These are phyloP conservation scores for Harpegnathos saltator DNA, from an alignment of 1,140 invertebrate genomes.

Conservation along the genomic window DNA sequence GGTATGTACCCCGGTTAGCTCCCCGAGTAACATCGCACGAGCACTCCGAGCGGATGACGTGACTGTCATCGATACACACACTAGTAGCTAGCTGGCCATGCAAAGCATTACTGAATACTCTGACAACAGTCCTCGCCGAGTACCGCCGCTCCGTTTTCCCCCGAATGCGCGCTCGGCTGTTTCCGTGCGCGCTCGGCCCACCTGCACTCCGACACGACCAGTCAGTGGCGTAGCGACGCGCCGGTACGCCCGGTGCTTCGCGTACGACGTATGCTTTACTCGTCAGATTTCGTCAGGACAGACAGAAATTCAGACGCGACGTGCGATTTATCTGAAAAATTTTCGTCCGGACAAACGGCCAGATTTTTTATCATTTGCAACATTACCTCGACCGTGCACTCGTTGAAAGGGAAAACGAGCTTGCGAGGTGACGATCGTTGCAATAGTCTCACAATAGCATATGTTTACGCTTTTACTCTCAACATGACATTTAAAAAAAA, in stretches of 20 bases:
- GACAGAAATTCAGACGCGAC: slow-evolving; percentile 11
- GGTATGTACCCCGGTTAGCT: slow-evolving; percentile 52
- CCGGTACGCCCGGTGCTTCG: neutral
- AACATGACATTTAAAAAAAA: slow-evolving; percentile 41
- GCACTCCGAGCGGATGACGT: slow-evolving; percentile 78
- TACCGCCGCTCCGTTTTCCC: slow-evolving; percentile 81
- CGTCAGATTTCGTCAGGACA: neutral
- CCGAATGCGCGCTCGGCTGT: slow-evolving; percentile 75
- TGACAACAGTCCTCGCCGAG: slow-evolving; percentile 82
- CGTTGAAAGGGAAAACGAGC: too few species aligned
- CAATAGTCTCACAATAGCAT: slow-evolving; percentile 27
- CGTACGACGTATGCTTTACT: neutral
- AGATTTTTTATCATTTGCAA: neutral
- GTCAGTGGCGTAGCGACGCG: slow-evolving; percentile 68
- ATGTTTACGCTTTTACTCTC: neutral
- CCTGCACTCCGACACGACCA: slow-evolving; percentile 82
- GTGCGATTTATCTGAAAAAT: neutral
- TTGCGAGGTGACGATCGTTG: neutral
- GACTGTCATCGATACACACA: slow-evolving; percentile 78
- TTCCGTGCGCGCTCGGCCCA: slow-evolving; percentile 78
- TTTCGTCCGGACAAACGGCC: neutral
- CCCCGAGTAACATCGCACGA: slow-evolving; percentile 72
- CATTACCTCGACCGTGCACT: too few species aligned
- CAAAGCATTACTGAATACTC: slow-evolving; percentile 85
- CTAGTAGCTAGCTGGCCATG: slow-evolving; percentile 81